Base-by-base conservation (phyloP, 1,140 invertebrate genomes). In the Zaprionus nigranus region DNA sequence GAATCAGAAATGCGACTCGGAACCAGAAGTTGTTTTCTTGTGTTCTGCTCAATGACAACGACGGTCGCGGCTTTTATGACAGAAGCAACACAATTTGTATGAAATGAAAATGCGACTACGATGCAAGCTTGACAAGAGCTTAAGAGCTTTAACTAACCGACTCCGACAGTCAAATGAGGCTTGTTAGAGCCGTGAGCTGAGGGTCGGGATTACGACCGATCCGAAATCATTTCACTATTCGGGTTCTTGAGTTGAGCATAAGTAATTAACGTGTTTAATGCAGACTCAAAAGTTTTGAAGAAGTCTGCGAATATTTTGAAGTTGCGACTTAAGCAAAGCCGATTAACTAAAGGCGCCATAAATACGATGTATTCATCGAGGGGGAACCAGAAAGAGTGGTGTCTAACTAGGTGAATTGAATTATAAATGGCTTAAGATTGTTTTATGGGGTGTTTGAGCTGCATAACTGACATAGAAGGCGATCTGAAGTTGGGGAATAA, bases 81-180 rank as follows among this genome's bases (percentile, higher is more conserved):
- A 40, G 67, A 80, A 59, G 17, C 24, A 54, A 60, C 12, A 26
- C 34, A 69, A 30, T 43, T 43, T 69, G 51, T 46, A 63, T 15
- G 15, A 69, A 62, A 54, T 62, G 53, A 74, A 75, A 54, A 28
- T 36, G 49, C 38, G 22, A 61, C 4, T 61, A 43, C 60, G 22
- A 13, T 56, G 57, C 46, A 46, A 43, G 46, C 11, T 51, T 24
- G 46, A 51, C 46, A 51, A 51, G 46, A 51, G 75, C 66, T 72
- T 58, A 54, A 75, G 57, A 86, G 71, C 71, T 79, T 40, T 15
- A 56, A 20, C 26, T 38, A 63, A 71, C 4, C 28, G 20, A 60
- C 30, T 56, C 24, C n/a, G 67, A 71, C 68, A 60, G 38, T 40
- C 58, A 28, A 65, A 20, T 26, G 34, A 57, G 53, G 20, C 53